Conservation (phyloP, 1,140 invertebrate species). For the Arion vulgaris region DNA sequence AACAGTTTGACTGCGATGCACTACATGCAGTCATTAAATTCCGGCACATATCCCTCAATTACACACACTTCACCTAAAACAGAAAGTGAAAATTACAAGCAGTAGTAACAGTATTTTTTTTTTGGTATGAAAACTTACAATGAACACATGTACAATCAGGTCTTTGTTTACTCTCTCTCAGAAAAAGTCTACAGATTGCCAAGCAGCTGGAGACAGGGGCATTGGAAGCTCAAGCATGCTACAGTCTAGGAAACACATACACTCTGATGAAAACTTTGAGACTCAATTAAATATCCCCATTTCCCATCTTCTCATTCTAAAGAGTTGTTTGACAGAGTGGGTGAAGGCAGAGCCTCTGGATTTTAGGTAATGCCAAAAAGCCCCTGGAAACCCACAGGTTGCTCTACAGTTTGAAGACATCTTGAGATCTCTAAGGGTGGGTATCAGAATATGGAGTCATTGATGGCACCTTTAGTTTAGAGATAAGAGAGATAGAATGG, state of each 20-base stretch:
- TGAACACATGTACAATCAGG: too few species aligned
- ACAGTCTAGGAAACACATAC: slow-evolving; percentile 97
- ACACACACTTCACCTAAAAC: too few species aligned
- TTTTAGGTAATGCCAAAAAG: slow-evolving; percentile 89
- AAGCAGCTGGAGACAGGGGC: slow-evolving; percentile 81
- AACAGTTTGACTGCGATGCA: too few species aligned
- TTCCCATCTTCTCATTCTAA: slow-evolving; percentile 92
- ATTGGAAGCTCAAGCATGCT: slow-evolving; percentile 97
- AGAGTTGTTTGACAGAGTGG: slow-evolving; percentile 83
- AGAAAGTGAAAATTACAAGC: too few species aligned
- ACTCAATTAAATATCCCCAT: slow-evolving; percentile 92
- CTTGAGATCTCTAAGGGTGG: slow-evolving; percentile 85
- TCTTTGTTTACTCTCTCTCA: slow-evolving; percentile 67
- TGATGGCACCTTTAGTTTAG: too few species aligned
- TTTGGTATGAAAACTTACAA: too few species aligned
- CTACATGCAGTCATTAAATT: too few species aligned
- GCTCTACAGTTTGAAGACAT: slow-evolving; percentile 90
- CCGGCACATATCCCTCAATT: too few species aligned
- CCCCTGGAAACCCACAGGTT: slow-evolving; percentile 92
- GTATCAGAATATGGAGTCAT: too few species aligned
- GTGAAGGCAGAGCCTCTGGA: slow-evolving; percentile 73
- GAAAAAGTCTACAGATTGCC: slow-evolving; percentile 79
- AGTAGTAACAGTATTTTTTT: too few species aligned
- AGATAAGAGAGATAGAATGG: too few species aligned
- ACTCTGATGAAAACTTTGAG: slow-evolving; percentile 93